These are phyloP conservation scores for Heliconius nattereri DNA, from an alignment of 1,140 invertebrate genomes.

Conservation along the genomic window DNA sequence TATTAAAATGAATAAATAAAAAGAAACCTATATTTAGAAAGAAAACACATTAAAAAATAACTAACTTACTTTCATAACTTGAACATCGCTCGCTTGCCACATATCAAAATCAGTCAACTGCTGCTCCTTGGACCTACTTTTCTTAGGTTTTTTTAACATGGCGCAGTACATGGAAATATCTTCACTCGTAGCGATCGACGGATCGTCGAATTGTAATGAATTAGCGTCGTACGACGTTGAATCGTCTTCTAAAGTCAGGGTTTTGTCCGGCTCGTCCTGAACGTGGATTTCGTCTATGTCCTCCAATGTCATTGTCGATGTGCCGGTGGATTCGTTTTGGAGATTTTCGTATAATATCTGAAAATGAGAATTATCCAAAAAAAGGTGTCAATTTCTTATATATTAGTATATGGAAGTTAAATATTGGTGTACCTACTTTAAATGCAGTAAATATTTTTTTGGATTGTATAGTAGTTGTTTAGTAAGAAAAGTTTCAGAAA, in stretches of 20 bases:
- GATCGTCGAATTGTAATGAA: constrained; percentile 58
- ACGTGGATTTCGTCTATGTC: constrained; percentile 47
- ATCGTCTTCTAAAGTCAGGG: constrained; percentile 42
- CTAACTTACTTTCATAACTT: constrained; percentile 66
- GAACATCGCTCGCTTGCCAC: constrained; percentile 69
- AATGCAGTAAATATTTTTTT: too few species aligned
- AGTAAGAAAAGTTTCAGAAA: too few species aligned
- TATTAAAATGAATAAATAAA: too few species aligned
- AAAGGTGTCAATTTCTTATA: too few species aligned
- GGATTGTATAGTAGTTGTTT: too few species aligned
- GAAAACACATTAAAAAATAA: too few species aligned
- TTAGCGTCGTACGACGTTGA: constrained; percentile 51
- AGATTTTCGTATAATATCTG: constrained; percentile 58
- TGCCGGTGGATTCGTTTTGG: constrained; percentile 53
- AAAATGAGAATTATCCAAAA: neutral
- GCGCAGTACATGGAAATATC: constrained; percentile 63
- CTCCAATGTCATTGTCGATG: constrained; percentile 54
- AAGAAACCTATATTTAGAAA: too few species aligned
- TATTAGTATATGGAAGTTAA: neutral
- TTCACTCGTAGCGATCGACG: constrained; percentile 59
- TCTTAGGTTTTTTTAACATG: constrained; percentile 66
- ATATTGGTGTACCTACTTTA: neutral
- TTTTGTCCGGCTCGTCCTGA: constrained; percentile 41
- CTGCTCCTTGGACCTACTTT: constrained; percentile 55
- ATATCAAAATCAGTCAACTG: constrained; percentile 65